Percentiles rank a stretch among this genome's conserved stretches.
These are phyloP conservation scores for Clitarchus hookeri DNA, from an alignment of 2,888 invertebrate genomes.

Conservation along the genomic window DNA sequence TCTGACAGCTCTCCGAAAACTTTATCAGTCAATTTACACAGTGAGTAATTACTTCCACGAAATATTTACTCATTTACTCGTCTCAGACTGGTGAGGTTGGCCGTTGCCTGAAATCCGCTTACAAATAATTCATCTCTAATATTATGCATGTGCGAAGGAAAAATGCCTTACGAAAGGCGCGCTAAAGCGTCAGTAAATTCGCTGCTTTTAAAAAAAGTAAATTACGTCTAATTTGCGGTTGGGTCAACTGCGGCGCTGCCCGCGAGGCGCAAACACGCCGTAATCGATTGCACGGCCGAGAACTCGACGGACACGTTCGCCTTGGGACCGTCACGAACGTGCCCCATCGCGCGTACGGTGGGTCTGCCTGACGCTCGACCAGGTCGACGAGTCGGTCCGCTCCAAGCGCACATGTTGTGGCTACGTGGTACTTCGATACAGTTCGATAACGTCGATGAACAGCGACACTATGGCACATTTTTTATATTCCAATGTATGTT, in stretches of 20 bases:
- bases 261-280: not conserved
- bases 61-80: not conserved
- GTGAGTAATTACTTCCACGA: not conserved
- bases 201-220: not conserved
- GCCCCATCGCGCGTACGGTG: not conserved
- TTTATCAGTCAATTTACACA: not conserved
- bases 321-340: conserved; percentile 1
- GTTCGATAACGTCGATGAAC: too few relatives aligned
- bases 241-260: not conserved
- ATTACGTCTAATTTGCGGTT: not conserved
- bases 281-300: not conserved
- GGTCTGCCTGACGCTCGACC: not conserved
- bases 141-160: not conserved
- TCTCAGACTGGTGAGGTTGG: not conserved
- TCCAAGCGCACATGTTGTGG: not conserved
- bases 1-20: not conserved
- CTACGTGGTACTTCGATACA: too few relatives aligned
- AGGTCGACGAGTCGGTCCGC: not conserved
- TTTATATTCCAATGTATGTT: too few relatives aligned
- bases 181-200: not conserved
- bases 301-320: not conserved
- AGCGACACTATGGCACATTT: too few relatives aligned
- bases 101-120: not conserved
- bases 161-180: not conserved
- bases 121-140: not conserved